These are phyloP conservation scores for Xiphorhynchus elegans DNA, from an alignment of 2,113 vertebrate species.

Conservation along the genomic window DNA sequence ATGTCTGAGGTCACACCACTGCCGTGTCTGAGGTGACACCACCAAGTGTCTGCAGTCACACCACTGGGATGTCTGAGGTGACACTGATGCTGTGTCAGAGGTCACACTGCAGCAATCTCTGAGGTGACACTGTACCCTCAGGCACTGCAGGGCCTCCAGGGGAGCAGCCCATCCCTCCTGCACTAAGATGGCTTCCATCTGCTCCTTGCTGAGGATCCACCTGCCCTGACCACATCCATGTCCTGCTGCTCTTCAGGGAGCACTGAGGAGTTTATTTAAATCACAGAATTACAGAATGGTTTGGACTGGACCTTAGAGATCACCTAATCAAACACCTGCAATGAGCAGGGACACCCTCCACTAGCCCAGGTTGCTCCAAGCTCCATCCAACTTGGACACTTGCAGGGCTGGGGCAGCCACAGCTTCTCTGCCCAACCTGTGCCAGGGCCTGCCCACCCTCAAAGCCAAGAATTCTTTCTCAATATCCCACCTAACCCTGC, in stretches of 20 bases:
- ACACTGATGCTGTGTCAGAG: neutral
- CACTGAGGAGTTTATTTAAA: neutral
- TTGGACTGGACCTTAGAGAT: neutral
- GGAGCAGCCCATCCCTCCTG: neutral
- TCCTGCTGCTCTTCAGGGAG: neutral
- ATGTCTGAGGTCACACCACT: neutral
- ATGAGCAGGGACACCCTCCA: neutral
- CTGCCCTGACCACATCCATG: neutral
- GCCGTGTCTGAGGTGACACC: too few relatives aligned
- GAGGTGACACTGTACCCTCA: neutral
- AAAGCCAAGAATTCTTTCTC: neutral
- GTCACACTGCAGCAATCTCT: rapidly evolving
- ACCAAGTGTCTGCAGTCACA: neutral
- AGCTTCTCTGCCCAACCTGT: neutral
- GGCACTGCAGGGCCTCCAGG: neutral
- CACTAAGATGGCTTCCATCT: too few relatives aligned
- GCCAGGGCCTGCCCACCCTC: neutral
- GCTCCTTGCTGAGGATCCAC: rapidly evolving
- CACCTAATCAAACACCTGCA: neutral
- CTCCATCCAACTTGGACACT: neutral
- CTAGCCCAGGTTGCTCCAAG: neutral
- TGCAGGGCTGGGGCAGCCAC: neutral
- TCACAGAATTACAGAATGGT: too few relatives aligned
- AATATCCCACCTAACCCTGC: neutral
- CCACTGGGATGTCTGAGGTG: neutral